These are phyloP conservation scores for Tachuris rubrigastra DNA, from an alignment of 2,113 vertebrate species.

Conservation along the genomic window DNA sequence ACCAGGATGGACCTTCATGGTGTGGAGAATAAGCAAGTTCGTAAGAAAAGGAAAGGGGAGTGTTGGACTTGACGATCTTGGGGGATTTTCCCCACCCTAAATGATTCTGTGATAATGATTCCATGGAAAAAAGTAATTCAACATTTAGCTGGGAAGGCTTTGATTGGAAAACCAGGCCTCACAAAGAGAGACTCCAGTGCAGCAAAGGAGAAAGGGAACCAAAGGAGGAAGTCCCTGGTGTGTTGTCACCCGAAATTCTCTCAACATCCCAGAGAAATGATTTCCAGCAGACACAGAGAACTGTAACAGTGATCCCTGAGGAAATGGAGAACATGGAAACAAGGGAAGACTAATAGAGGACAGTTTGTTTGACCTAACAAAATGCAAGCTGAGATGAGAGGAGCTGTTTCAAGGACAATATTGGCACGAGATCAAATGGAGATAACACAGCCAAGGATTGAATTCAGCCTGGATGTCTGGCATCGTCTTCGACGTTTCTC, in stretches of 20 bases:
- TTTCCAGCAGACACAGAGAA: not conserved
- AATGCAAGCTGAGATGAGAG: not conserved
- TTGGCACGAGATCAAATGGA: not conserved
- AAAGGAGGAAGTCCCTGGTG: not conserved
- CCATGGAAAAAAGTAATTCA: too few species aligned
- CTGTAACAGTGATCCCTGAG: not conserved
- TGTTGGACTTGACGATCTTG: not conserved
- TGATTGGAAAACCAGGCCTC: not conserved
- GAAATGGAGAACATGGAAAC: not conserved
- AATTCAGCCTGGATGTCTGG: not conserved
- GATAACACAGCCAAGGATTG: not conserved
- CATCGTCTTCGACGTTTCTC: not conserved
- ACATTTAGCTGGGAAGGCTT: not conserved
- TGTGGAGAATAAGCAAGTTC: not conserved
- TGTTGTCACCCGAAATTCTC: not conserved
- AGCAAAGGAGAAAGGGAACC: not conserved
- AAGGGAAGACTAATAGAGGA: not conserved
- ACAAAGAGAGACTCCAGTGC: not conserved
- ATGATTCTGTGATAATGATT: not conserved
- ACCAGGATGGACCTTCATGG: not conserved
- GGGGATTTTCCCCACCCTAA: not conserved
- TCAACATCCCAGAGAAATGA: not conserved
- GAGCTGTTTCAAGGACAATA: not conserved
- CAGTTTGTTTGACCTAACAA: not conserved
- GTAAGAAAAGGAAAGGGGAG: not conserved